Base-by-base conservation (phyloP, 2,113 vertebrate genomes). In the Coptodon rendalli region DNA sequence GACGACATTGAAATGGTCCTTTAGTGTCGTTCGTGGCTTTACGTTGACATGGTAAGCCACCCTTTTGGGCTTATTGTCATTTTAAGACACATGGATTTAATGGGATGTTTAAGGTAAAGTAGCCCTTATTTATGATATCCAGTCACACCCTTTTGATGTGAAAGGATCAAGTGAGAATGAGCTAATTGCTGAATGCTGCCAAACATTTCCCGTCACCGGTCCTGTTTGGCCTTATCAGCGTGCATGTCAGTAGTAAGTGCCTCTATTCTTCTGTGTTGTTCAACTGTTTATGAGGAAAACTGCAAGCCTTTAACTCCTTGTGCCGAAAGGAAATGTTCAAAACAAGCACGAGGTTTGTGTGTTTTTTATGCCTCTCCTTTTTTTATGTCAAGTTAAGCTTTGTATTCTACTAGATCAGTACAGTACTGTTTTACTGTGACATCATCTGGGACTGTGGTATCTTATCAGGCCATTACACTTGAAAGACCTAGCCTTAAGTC, bases 21-120 rank as follows among this genome's bases (percentile, higher is more conserved):
- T 89, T 81, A 54, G 84, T 86, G 76, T 90, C 91, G 83, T 90
- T 88, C 71, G 27, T 87, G 85, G 63, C 88, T 89, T 87, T 92
- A 89, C 57, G 89, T 93, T 66, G 66, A 24, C 52, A 54, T 68
- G 73, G 63, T 61, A 89, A 92, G 40, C 19, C 73, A 82, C n/a
- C 53, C 43, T 19, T 9, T 34, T 27, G 54, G 48, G 76, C 84
- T 89, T 29, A 52, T 80, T 87, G 68, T 89, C 68, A 86, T 89
- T 76, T 73, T 48, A 43, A 83, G 83, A 54, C 83, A 57, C 88
- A 27, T 61, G 8, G 54, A 84, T 53, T 91, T 84, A 86, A 76
- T 82, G 52, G 80, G 56, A 73, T 38, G 14, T 80, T 89, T 84
- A 86, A 89, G 43, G 84, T 88, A 85, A 88, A 38, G 36, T 43